A percentile compares a stretch with the other conserved stretches of the same genome.
Conservation (phyloP, 2,888 invertebrate genomes). For the Bembecia ichneumoniformis region DNA sequence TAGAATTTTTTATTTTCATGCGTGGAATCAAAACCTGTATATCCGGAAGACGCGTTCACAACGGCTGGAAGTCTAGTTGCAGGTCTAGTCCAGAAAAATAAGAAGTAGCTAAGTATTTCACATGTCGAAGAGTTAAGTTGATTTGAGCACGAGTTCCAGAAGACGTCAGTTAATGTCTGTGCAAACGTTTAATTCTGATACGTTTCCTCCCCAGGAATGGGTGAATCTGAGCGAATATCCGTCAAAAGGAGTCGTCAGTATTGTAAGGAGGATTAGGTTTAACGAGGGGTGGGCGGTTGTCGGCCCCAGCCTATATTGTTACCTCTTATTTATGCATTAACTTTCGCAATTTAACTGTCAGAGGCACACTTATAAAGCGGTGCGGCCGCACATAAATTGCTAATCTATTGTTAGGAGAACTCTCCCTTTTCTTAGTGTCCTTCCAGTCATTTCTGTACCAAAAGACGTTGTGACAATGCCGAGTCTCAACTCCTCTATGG, state of each 20-base stretch:
- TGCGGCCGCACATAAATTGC: constrained; percentile 30
- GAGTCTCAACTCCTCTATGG: too few species aligned
- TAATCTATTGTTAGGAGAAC: constrained; percentile 28
- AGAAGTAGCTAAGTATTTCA: too few species aligned
- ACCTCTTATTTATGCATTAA: constrained; percentile 67
- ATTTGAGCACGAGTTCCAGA: too few species aligned
- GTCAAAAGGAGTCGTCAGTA: constrained; percentile 6
- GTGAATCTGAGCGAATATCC: constrained; percentile 3
- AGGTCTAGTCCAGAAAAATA: too few species aligned
- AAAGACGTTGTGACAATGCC: constrained; percentile 38
- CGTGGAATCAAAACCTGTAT: too few species aligned
- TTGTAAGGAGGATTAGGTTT: constrained; percentile 10
- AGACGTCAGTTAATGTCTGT: neutral
- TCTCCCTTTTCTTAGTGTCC: constrained; percentile 17
- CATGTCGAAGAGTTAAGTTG: too few species aligned
- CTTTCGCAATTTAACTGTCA: constrained; percentile 61
- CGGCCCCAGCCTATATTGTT: constrained; percentile 41
- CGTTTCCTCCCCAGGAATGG: neutral
- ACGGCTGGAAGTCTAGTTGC: too few species aligned
- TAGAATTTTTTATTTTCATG: too few species aligned
- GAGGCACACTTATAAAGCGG: constrained; percentile 27
- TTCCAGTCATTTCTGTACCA: constrained; percentile 26
- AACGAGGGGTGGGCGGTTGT: neutral
- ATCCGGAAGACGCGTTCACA: too few species aligned
- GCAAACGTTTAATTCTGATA: neutral